phyloP scores from a whole-genome alignment of 2,888 invertebrate genomes.

The Nomada fabriciana region DNA sequence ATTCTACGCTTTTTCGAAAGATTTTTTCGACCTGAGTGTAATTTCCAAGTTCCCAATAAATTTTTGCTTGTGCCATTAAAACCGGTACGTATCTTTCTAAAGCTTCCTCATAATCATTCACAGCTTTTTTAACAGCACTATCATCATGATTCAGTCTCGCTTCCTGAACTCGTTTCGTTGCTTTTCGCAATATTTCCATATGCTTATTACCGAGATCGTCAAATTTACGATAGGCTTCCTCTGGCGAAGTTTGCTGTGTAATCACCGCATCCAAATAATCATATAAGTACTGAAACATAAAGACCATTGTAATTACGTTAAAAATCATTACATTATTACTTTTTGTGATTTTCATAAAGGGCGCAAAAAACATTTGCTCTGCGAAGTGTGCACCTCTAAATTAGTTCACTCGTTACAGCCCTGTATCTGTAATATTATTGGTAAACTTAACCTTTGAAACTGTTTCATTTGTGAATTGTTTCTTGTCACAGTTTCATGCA shows the following conservation, averaged over 20 bases:
- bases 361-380: neutral
- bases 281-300: slow-evolving; percentile 90
- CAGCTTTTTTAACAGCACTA: slow-evolving; percentile 94
- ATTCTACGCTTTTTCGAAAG: slow-evolving; percentile 98
- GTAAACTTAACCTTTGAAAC: slow-evolving; percentile 51
- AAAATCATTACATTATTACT: neutral
- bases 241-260: slow-evolving; percentile 98
- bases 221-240: slow-evolving; percentile 97
- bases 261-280: slow-evolving; percentile 98
- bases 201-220: slow-evolving; percentile 97
- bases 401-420: slow-evolving; percentile 36
- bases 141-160: slow-evolving; percentile 95
- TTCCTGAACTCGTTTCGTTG: slow-evolving; percentile 97
- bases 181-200: slow-evolving; percentile 94
- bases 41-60: slow-evolving; percentile 98
- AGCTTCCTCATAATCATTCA: slow-evolving; percentile 96
- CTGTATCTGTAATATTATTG: slow-evolving; percentile 27
- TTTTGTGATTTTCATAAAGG: neutral
- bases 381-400: neutral
- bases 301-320: slow-evolving; percentile 6
- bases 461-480: neutral
- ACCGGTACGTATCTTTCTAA: slow-evolving; percentile 97
- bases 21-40: slow-evolving; percentile 98
- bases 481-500: slow-evolving; percentile 5
- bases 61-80: slow-evolving; percentile 99